Conservation (phyloP, 2,113 vertebrate genomes). For the Uria lomvia region DNA sequence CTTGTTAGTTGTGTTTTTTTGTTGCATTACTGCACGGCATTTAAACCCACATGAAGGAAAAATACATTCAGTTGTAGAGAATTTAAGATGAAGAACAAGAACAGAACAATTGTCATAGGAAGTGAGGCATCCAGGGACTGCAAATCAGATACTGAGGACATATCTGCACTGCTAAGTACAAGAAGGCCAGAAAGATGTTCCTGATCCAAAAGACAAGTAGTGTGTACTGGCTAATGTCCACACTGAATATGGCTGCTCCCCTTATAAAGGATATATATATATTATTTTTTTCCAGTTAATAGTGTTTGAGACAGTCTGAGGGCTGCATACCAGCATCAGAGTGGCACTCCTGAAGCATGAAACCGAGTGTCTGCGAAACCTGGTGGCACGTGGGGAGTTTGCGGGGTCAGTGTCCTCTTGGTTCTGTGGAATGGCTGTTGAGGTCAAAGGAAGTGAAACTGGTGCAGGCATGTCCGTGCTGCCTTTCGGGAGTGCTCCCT, state of each 20-base stretch:
- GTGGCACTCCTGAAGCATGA: background rate
- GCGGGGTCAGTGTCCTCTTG: background rate
- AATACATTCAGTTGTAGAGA: background rate
- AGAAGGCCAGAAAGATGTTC: background rate
- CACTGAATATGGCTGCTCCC: background rate
- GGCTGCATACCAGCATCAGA: background rate
- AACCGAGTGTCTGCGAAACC: rapidly evolving
- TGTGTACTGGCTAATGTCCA: background rate
- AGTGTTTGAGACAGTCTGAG: background rate
- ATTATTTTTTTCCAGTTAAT: background rate
- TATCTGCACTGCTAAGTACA: background rate
- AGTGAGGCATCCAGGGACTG: background rate
- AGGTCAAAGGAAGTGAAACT: background rate
- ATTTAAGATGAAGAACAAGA: background rate
- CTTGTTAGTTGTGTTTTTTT: background rate
- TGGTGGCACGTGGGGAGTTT: rapidly evolving
- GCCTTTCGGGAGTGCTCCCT: background rate
- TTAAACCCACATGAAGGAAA: background rate
- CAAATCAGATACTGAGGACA: background rate
- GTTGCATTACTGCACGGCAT: background rate
- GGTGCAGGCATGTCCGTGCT: background rate
- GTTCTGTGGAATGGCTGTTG: background rate
- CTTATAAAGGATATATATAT: background rate
- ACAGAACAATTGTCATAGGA: background rate
- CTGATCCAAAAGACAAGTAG: background rate